A percentile compares a stretch with the other conserved stretches of the same genome.
phyloP scores from a whole-genome alignment of 2,888 invertebrate species.

The Tanypteryx hageni region DNA sequence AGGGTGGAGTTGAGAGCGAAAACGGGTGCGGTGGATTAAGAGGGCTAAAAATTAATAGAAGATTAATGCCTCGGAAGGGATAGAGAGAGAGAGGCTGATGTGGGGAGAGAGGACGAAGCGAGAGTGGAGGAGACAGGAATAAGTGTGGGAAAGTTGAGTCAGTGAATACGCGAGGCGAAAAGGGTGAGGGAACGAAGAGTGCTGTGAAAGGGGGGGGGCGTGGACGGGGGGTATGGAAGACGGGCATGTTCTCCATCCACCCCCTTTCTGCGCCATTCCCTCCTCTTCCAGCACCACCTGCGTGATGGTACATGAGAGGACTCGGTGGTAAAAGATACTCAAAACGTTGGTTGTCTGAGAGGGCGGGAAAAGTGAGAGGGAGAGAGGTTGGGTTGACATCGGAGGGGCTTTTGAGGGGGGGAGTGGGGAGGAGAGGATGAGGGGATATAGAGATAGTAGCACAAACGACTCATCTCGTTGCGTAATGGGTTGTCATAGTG shows the following conservation, averaged over 20 bases:
- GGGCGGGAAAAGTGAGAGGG: background rate
- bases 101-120: background rate
- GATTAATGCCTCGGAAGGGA: background rate
- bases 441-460: background rate
- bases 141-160: background rate
- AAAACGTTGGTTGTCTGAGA: background rate
- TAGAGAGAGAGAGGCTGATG: too few relatives aligned
- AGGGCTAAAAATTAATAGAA: slow-evolving; percentile 22
- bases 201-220: background rate
- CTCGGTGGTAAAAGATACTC: too few relatives aligned
- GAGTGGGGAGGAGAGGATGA: background rate
- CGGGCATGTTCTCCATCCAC: background rate
- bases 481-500: slow-evolving; percentile 16
- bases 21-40: background rate
- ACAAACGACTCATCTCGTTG: slow-evolving; percentile 13
- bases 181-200: background rate
- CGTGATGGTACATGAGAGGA: too few relatives aligned
- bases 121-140: background rate
- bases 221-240: background rate
- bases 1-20: background rate
- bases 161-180: background rate
- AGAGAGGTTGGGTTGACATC: background rate
- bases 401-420: too few relatives aligned
- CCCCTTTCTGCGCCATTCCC: too few relatives aligned
- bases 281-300: too few relatives aligned